phyloP scores from a whole-genome alignment of 2,888 invertebrate genomes.

The Maniola hyperantus region DNA sequence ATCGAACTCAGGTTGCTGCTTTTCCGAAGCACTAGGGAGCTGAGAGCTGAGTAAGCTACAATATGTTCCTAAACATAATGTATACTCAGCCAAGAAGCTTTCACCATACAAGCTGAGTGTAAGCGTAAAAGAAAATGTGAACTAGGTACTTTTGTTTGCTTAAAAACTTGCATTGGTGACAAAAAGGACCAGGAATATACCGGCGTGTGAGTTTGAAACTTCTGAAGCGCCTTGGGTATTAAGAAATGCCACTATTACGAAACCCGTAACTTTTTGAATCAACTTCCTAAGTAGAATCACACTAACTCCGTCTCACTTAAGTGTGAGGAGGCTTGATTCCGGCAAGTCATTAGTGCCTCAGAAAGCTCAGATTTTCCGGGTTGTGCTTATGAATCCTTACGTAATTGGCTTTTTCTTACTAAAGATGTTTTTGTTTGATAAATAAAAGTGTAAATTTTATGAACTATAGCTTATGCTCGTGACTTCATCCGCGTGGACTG shows the following conservation, averaged over 20 bases:
- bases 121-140: too few relatives aligned
- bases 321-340: constrained; percentile 3
- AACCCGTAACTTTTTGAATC: constrained; percentile 4
- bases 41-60: too few relatives aligned
- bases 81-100: too few relatives aligned
- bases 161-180: not conserved
- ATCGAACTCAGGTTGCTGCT: too few relatives aligned
- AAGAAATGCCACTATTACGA: not conserved
- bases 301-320: constrained; percentile 4
- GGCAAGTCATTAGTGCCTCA: constrained; percentile 15
- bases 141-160: too few relatives aligned
- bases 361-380: constrained; percentile 14
- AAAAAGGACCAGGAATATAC: not conserved
- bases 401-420: constrained; percentile 15
- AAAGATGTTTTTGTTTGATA: not conserved
- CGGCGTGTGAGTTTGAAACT: not conserved
- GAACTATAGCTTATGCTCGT: too few relatives aligned
- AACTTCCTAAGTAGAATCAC: constrained; percentile 9
- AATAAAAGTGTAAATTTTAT: not conserved
- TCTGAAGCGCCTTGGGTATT: not conserved
- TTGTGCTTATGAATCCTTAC: not conserved
- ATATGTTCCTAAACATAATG: too few relatives aligned
- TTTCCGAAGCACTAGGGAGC: too few relatives aligned
- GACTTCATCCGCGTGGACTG: too few relatives aligned
- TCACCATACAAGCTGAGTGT: too few relatives aligned